Percentiles rank a stretch among this genome's conserved stretches.
Conservation (phyloP, 2,888 invertebrate species). For the Cheilosia scutellata region DNA sequence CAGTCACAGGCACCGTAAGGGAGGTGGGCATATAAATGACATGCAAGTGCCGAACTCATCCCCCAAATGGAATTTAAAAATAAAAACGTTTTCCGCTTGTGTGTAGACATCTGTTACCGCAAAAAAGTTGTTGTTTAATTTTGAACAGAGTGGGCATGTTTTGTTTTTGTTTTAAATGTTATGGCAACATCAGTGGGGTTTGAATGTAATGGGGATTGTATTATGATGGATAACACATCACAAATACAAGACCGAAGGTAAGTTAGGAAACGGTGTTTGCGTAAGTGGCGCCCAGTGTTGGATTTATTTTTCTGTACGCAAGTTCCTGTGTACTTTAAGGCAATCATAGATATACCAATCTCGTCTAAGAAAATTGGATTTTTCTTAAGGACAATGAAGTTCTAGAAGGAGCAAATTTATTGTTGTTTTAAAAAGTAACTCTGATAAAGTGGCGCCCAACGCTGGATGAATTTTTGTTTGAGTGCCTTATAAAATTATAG, state of each 20-base stretch:
- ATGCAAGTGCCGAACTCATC: conserved; percentile 24
- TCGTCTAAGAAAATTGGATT: no score
- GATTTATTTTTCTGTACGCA: neutral
- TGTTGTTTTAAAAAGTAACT: no score
- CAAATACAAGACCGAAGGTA: no score
- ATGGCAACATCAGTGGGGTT: neutral
- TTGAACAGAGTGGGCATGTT: conserved; percentile 10
- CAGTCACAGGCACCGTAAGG: neutral
- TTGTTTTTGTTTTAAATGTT: neutral
- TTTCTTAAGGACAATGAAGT: no score
- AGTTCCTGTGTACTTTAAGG: no score
- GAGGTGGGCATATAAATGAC: conserved; percentile 60
- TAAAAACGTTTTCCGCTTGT: conserved; percentile 39
- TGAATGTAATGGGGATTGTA: neutral
- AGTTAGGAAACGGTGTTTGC: no score
- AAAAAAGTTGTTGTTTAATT: conserved; percentile 33
- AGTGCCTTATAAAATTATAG: no score
- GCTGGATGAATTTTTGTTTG: no score
- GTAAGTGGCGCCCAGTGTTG: neutral
- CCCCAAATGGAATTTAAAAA: conserved; percentile 37
- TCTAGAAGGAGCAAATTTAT: no score
- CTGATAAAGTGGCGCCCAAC: no score
- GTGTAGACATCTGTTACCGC: conserved; percentile 70
- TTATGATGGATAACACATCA: no score
- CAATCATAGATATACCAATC: no score